These are phyloP conservation scores for Hipposideros larvatus DNA, from an alignment of 2,797 vertebrate species.

Conservation along the genomic window DNA sequence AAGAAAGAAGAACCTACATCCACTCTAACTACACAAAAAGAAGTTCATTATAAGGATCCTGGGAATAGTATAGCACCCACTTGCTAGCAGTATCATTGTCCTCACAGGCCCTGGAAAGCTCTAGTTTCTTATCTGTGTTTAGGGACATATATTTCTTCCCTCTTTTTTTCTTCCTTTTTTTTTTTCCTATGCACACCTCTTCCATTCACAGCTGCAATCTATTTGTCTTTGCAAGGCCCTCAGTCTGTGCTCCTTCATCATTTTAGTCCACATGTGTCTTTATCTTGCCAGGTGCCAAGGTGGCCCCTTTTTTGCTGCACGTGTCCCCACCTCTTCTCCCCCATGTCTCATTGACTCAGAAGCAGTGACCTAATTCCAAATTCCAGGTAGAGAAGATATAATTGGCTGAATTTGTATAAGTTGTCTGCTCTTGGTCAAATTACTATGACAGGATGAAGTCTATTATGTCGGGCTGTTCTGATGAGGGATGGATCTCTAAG, in stretches of 20 bases:
- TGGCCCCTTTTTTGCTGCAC: neutral
- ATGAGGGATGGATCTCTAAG: neutral
- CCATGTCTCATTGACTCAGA: neutral
- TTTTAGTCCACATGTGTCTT: neutral
- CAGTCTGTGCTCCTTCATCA: neutral
- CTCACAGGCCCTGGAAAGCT: neutral
- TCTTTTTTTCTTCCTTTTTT: neutral
- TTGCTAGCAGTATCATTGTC: neutral
- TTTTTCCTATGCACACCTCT: neutral
- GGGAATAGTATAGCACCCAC: neutral
- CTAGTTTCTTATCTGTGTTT: neutral
- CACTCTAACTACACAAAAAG: neutral
- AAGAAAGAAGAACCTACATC: neutral
- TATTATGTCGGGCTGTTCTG: neutral
- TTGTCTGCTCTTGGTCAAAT: slow-evolving; percentile 18
- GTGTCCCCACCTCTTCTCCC: neutral
- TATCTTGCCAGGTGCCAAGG: neutral
- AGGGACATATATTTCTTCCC: neutral
- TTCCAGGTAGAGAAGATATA: neutral
- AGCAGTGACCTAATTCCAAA: slow-evolving; percentile 16
- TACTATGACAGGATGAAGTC: neutral
- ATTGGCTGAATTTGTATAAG: slow-evolving; percentile 13
- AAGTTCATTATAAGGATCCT: neutral
- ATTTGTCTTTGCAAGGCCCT: neutral
- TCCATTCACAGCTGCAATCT: neutral